phyloP scores from a whole-genome alignment of 1,140 invertebrate genomes.

The Musca vetustissima region DNA sequence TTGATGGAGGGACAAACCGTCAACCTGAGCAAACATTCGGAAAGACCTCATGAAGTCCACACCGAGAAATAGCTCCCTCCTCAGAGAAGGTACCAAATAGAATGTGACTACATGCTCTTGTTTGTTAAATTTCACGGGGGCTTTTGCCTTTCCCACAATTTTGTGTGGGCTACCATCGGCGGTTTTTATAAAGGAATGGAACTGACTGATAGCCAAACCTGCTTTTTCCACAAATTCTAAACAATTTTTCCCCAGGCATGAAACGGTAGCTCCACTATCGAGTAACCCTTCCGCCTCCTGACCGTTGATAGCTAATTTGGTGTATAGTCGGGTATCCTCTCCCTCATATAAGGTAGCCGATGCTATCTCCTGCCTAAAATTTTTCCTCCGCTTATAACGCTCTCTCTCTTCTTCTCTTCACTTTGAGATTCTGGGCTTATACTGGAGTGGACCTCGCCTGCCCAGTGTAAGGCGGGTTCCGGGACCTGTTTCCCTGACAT shows the following conservation, averaged over 20 bases:
- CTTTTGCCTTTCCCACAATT: not conserved
- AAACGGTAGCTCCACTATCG: not conserved
- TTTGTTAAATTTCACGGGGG: not conserved
- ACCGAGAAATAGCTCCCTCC: not conserved
- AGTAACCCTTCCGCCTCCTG: not conserved
- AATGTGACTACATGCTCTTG: not conserved
- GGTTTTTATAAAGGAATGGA: not conserved
- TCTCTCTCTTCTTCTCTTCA: not conserved
- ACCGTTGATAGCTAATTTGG: not conserved
- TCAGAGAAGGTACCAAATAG: slow-evolving; percentile 1
- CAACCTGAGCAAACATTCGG: not conserved
- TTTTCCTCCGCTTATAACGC: not conserved
- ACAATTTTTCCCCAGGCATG: not conserved
- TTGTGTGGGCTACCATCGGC: slow-evolving; percentile 5
- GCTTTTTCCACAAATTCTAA: not conserved
- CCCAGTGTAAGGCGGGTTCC: not conserved
- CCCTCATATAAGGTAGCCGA: not conserved
- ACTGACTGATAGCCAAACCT: not conserved
- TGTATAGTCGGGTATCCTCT: not conserved
- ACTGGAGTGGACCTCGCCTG: not conserved
- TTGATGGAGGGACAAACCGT: not conserved
- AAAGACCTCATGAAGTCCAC: not conserved
- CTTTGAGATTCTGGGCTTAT: not conserved
- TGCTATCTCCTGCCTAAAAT: not conserved
- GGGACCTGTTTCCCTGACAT: not conserved